These are phyloP conservation scores for Jacana jacana DNA, from an alignment of 2,113 vertebrate genomes.

Conservation along the genomic window DNA sequence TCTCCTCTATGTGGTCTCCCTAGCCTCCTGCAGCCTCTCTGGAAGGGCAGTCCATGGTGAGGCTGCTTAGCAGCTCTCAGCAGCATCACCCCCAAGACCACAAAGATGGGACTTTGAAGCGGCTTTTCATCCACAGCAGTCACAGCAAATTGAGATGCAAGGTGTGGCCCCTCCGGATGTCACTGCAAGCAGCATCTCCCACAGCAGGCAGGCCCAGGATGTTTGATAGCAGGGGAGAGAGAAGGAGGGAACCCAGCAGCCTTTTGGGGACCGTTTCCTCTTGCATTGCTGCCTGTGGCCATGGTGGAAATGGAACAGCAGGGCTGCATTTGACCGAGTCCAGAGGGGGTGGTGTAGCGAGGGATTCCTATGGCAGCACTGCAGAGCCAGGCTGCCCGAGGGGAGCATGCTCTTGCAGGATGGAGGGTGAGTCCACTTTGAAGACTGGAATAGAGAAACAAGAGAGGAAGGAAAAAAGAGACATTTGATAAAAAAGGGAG, in stretches of 20 bases:
- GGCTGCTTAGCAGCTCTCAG: rapidly evolving
- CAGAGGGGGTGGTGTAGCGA: not conserved
- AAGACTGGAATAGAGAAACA: not conserved
- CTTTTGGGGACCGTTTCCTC: not conserved
- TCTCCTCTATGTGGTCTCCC: rapidly evolving
- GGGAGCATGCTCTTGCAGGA: rapidly evolving
- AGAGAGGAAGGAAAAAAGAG: not conserved
- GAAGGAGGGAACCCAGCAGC: not conserved
- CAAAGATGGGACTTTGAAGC: not conserved
- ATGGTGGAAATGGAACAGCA: not conserved
- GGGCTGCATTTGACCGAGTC: not conserved
- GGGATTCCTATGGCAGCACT: not conserved
- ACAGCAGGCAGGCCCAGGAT: no score
- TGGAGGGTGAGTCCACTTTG: not conserved
- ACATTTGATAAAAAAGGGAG: not conserved
- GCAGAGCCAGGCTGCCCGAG: rapidly evolving
- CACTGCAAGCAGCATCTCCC: not conserved
- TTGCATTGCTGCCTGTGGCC: not conserved
- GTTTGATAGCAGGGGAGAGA: not conserved
- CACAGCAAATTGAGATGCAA: not conserved
- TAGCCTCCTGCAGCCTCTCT: rapidly evolving
- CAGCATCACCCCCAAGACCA: not conserved
- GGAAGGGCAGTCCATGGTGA: not conserved
- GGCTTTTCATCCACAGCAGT: not conserved
- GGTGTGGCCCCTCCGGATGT: not conserved